Conservation (phyloP, 2,797 vertebrate species). For the Gobio occitaniae region DNA sequence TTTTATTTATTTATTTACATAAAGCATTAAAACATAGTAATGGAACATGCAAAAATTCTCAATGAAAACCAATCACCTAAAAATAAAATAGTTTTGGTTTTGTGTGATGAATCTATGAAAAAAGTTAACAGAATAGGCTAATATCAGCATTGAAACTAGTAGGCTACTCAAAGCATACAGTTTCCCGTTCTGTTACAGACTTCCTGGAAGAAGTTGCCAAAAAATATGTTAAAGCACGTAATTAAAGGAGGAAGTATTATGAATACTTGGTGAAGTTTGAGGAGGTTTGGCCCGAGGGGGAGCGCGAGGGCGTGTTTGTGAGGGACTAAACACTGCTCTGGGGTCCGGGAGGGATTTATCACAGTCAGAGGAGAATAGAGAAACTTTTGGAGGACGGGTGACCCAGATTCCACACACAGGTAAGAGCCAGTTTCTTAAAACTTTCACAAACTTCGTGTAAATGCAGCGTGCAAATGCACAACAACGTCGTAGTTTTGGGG, state of each 20-base stretch:
- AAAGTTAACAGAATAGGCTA: not conserved
- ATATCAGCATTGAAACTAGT: not conserved
- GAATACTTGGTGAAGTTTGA: not conserved
- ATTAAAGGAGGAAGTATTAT: not conserved
- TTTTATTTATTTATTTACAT: not conserved
- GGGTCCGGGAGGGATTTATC: not conserved
- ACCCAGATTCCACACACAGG: slow-evolving; percentile 57
- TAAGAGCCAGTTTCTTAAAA: slow-evolving; percentile 49
- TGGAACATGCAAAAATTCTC: not conserved
- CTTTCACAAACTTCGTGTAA: not conserved
- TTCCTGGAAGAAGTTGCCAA: not conserved
- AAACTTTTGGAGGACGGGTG: slow-evolving; percentile 36
- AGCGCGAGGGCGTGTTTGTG: slow-evolving; percentile 42
- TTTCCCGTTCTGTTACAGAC: not conserved
- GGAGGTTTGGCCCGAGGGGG: not conserved
- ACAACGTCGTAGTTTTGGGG: not conserved
- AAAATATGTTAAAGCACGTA: not conserved
- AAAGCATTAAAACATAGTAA: not conserved
- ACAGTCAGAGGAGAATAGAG: slow-evolving; percentile 34
- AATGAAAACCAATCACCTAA: not conserved
- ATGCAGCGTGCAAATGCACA: not conserved
- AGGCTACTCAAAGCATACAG: not conserved
- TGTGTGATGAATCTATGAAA: not conserved
- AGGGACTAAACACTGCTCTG: not conserved
- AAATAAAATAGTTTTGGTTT: not conserved